A percentile compares a stretch with the other conserved stretches of the same genome.
These are phyloP conservation scores for Neomorphus geoffroyi DNA, from an alignment of 2,797 vertebrate genomes.

Conservation along the genomic window DNA sequence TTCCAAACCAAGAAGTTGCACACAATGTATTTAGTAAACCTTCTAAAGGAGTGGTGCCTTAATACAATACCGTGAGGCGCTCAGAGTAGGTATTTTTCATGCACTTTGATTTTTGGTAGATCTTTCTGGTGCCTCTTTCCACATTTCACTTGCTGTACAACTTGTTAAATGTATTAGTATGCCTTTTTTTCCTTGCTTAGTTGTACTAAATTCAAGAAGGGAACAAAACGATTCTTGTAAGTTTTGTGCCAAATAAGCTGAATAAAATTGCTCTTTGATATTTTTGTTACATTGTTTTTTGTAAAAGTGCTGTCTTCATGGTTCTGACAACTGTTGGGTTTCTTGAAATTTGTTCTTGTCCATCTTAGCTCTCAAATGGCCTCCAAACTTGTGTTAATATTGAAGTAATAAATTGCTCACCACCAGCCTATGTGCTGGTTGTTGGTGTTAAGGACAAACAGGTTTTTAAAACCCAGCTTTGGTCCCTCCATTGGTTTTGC, in stretches of 20 bases:
- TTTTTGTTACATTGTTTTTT: conserved; percentile 28
- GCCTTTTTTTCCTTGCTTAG: conserved; percentile 61
- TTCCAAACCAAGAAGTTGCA: conserved; percentile 69
- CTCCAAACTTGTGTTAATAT: background rate
- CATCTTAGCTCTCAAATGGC: background rate
- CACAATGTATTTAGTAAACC: conserved; percentile 56
- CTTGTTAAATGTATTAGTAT: conserved; percentile 67
- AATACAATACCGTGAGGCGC: conserved; percentile 67
- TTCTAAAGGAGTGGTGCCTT: conserved; percentile 73
- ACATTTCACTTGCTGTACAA: conserved; percentile 66
- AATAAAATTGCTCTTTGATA: conserved; percentile 75
- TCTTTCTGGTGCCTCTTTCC: conserved; percentile 72
- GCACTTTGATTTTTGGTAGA: conserved; percentile 72
- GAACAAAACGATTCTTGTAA: conserved; percentile 67
- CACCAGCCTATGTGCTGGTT: background rate
- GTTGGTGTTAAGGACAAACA: background rate
- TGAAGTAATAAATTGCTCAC: background rate
- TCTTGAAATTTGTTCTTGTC: background rate
- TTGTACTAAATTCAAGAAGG: conserved; percentile 64
- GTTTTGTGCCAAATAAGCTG: conserved; percentile 74
- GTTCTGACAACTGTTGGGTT: background rate
- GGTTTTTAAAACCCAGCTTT: background rate
- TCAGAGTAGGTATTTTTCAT: conserved; percentile 72
- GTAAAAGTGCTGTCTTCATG: background rate
- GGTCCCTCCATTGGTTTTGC: background rate